Evolutionary conservation across 2,888 invertebrate genomes (phyloP), one percentile per base, ranked within the genome.

Genomic region (Boloria euphrosyne): DNA sequence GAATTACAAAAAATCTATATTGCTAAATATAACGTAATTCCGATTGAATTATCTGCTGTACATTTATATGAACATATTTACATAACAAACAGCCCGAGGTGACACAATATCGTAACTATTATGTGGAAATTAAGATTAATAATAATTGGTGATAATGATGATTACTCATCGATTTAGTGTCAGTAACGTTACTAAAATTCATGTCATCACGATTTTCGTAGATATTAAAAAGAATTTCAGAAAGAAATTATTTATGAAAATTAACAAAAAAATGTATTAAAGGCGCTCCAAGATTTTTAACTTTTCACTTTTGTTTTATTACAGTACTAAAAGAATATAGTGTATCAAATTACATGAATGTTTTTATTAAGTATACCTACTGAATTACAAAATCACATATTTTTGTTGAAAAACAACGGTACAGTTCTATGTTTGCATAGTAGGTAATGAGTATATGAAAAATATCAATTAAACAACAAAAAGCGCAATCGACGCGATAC

Each of bases 41-140:
- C 58, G 47, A 47, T 27, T 46, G 58, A 58, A 58, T 58, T 58
- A 58, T 58, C 58, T 58, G 46, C 10, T 58, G 27, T 47, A 58
- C 46, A 47, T 58, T 58, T 58, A 47, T 16, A 49, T 59, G 49
- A 59, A 59, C 58, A 59, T 59, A 59, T 59, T 59, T 59, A 59
- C 31, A 59, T 59, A 49, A 59, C 49, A 59, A 59, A 59, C 49
- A 17, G 58, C 31, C 17, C 3, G 17, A 47, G 1, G 17, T 59
- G 58, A 49, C 31, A 59, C 58, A 59, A 59, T 59, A 49, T 59
- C 13, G 22, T 31, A 49, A 17, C 46, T 46, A n/a, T n/a, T n/a
- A 46, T 58, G 13, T 31, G 16, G 58, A 58, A 58, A 58, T 58
- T 47, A n/a, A 47, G 58, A 58, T 58, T 58, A 58, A 46, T 58